These are phyloP conservation scores for Enteromius anoplus DNA, from an alignment of 2,797 vertebrate genomes.

Conservation along the genomic window DNA sequence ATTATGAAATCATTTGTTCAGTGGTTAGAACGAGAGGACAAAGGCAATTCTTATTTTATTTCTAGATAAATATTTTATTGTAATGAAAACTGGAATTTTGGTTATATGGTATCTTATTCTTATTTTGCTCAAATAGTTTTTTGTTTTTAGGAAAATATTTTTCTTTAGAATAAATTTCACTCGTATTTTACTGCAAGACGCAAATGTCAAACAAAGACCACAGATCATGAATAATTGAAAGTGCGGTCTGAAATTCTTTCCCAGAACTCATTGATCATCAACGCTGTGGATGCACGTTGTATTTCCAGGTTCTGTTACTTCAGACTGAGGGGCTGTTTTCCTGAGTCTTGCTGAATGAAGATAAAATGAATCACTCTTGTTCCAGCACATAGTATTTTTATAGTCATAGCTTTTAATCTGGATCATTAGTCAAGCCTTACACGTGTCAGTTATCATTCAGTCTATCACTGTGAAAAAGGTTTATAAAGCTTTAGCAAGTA, in stretches of 20 bases:
- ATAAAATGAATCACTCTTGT: neutral
- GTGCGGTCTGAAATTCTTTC: slow-evolving; percentile 12
- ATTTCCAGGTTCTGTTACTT: neutral
- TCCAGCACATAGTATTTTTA: neutral
- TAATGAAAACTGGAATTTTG: slow-evolving; percentile 62
- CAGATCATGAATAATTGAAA: slow-evolving; percentile 41
- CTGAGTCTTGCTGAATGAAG: slow-evolving; percentile 12
- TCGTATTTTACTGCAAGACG: neutral
- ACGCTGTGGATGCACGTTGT: neutral
- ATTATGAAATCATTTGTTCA: slow-evolving; percentile 12
- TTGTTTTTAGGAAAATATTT: slow-evolving; percentile 19
- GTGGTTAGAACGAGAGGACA: slow-evolving; percentile 16
- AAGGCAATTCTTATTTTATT: slow-evolving; percentile 46
- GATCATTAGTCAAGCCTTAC: neutral
- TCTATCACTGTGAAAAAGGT: slow-evolving; percentile 44
- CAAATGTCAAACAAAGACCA: slow-evolving; percentile 24
- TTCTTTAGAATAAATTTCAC: slow-evolving; percentile 10
- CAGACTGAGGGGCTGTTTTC: slow-evolving; percentile 18
- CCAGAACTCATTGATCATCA: slow-evolving; percentile 19
- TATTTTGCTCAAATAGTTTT: neutral
- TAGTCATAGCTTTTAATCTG: neutral
- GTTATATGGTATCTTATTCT: slow-evolving; percentile 49
- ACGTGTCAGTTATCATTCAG: slow-evolving; percentile 4
- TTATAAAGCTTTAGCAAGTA: slow-evolving; percentile 54
- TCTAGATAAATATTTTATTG: slow-evolving; percentile 53